Evolutionary conservation across 2,113 vertebrate species (phyloP).

Genomic region (Macaca nemestrina): DNA sequence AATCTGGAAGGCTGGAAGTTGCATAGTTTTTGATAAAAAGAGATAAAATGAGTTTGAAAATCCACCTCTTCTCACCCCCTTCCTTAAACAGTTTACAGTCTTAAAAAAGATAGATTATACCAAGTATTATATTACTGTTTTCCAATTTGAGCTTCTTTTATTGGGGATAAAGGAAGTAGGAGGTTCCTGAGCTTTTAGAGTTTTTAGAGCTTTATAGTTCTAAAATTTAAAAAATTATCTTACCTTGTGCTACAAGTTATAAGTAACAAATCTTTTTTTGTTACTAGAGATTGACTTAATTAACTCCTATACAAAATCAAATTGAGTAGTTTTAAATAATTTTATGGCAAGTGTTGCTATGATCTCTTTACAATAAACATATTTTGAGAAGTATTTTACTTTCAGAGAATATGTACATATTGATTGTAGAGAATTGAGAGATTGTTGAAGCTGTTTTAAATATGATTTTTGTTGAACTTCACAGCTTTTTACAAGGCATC

Average conservation of each 20-base stretch:
- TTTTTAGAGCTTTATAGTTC: neutral
- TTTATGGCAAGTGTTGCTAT: neutral
- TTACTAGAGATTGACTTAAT: neutral
- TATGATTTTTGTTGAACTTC: constrained; percentile 32
- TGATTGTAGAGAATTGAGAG: constrained; percentile 32
- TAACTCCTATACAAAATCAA: neutral
- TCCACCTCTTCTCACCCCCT: too few species aligned
- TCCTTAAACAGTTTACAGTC: neutral
- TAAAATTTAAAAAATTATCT: neutral
- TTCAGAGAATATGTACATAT: constrained; percentile 4
- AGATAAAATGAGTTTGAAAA: neutral
- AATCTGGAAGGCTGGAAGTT: constrained; percentile 10
- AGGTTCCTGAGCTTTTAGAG: neutral
- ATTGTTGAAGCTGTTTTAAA: constrained; percentile 17
- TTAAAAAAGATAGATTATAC: constrained; percentile 1
- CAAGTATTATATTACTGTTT: neutral
- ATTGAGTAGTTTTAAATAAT: constrained; percentile 28
- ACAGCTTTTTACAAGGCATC: neutral
- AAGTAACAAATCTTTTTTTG: neutral
- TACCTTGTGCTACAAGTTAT: neutral
- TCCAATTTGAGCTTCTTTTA: constrained; percentile 15
- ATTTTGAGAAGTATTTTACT: constrained; percentile 45
- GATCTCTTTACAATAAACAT: neutral
- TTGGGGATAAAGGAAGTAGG: neutral
- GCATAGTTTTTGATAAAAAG: neutral